Percentiles rank a stretch among this genome's conserved stretches.
These are phyloP conservation scores for Callithrix jacchus DNA, from an alignment of 2,113 vertebrate genomes.

Conservation along the genomic window DNA sequence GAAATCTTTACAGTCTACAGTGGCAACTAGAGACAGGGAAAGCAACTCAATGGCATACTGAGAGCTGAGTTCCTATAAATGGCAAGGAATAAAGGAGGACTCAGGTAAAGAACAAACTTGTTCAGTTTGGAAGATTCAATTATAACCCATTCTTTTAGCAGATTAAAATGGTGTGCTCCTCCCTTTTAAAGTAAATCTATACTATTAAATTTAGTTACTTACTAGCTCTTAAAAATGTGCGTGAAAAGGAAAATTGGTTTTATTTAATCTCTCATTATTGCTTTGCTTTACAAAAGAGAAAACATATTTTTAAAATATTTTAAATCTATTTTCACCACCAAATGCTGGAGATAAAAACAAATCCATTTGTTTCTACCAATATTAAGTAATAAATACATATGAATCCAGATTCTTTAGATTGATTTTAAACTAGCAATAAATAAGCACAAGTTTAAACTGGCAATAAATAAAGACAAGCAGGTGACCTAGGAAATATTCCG, in stretches of 20 bases:
- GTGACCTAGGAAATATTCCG: background rate
- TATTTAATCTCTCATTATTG: background rate
- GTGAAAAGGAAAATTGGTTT: background rate
- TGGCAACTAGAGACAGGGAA: background rate
- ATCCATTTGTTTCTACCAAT: background rate
- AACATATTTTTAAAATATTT: background rate
- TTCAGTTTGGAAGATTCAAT: background rate
- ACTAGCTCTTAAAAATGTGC: background rate
- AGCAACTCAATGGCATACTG: background rate
- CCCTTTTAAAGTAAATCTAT: background rate
- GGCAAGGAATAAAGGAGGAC: background rate
- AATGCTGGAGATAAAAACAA: background rate
- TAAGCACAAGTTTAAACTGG: background rate
- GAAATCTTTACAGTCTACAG: fast-evolving
- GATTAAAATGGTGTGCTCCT: background rate
- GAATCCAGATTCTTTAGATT: background rate
- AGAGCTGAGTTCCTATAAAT: background rate
- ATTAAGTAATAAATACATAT: background rate
- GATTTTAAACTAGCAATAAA: background rate
- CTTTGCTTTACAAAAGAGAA: background rate
- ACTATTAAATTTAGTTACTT: background rate
- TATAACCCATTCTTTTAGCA: background rate
- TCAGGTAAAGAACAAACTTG: background rate
- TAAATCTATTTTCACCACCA: background rate
- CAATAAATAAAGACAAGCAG: background rate